These are phyloP conservation scores for Opisthocomus hoazin DNA, from an alignment of 2,113 vertebrate genomes.

Conservation along the genomic window DNA sequence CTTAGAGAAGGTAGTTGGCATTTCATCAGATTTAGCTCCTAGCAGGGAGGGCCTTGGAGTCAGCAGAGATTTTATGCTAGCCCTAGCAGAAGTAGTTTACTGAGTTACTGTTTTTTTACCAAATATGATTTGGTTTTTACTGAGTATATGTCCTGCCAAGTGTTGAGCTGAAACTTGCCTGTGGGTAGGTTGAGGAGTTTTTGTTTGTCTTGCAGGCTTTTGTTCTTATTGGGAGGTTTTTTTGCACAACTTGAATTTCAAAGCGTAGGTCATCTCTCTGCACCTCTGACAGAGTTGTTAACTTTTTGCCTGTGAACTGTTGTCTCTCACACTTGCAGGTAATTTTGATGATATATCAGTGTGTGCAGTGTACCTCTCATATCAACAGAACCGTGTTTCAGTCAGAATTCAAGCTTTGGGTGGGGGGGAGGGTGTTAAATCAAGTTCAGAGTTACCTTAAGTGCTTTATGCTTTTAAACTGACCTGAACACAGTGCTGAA, in stretches of 20 bases:
- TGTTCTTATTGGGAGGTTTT: neutral
- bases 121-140: neutral
- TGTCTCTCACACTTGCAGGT: accelerated
- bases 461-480: neutral
- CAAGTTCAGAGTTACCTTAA: neutral
- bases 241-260: neutral
- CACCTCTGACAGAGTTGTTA: neutral
- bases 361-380: neutral
- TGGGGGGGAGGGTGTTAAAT: neutral
- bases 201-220: neutral
- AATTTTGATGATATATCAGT: neutral
- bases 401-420: neutral
- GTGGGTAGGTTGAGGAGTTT: neutral
- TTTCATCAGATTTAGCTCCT: neutral
- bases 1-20: neutral
- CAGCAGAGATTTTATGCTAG: neutral
- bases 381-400: neutral
- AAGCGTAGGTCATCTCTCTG: neutral
- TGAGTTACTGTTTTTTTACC: neutral
- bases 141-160: neutral
- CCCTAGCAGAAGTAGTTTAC: neutral
- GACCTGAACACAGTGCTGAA: neutral
- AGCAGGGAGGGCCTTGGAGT: neutral
- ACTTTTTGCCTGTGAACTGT: neutral
- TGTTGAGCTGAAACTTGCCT: neutral